A percentile compares a stretch with the other conserved stretches of the same genome.
Conservation (phyloP, 2,797 vertebrate species). For the Cyclura pinguis region DNA sequence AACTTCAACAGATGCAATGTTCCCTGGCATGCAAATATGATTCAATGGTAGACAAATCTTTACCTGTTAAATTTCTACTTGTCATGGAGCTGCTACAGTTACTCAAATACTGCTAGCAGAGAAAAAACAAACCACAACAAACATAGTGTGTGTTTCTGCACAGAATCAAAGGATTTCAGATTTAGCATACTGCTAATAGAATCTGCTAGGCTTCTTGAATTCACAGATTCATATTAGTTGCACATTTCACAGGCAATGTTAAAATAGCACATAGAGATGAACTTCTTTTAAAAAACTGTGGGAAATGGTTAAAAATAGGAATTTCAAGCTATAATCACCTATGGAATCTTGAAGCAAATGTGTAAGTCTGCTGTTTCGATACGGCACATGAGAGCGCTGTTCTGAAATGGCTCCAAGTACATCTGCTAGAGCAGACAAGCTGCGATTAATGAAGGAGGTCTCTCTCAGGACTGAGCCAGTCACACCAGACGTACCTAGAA, state of each 20-base stretch:
- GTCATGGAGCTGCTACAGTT: neutral
- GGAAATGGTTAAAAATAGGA: neutral
- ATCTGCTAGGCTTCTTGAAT: neutral
- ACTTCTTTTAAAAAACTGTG: neutral
- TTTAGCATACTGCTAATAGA: neutral
- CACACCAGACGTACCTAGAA: slow-evolving; percentile 85
- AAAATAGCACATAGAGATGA: neutral
- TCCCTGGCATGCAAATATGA: neutral
- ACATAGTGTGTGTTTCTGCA: neutral
- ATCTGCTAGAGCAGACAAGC: slow-evolving; percentile 86
- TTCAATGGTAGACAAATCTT: neutral
- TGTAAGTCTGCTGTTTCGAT: slow-evolving; percentile 90
- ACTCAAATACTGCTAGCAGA: neutral
- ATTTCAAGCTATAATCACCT: slow-evolving; percentile 72
- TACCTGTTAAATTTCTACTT: neutral
- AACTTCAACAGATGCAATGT: neutral
- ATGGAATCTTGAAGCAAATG: slow-evolving; percentile 87
- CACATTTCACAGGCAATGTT: neutral
- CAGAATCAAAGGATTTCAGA: neutral
- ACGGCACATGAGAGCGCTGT: slow-evolving; percentile 84
- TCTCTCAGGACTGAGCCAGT: slow-evolving; percentile 85
- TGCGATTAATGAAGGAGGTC: slow-evolving; percentile 88
- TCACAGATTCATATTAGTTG: neutral
- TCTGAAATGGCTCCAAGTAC: slow-evolving; percentile 88
- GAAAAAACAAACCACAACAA: neutral